Evolutionary conservation across 1,140 invertebrate species (phyloP), one percentile per base, ranked within the genome.

Genomic region (Tetramorium alpestre): DNA sequence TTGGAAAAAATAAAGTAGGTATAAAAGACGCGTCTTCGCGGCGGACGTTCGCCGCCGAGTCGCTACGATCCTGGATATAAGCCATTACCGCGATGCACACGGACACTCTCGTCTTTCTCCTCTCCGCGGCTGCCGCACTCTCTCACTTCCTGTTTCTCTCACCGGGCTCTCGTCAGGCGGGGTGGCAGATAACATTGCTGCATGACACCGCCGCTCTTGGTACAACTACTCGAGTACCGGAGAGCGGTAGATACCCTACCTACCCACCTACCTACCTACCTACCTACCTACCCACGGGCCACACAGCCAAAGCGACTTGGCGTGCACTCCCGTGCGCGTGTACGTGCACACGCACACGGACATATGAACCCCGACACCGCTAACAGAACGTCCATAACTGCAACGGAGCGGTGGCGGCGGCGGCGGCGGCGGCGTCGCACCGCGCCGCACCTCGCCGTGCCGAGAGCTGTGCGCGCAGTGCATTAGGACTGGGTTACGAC

Each of bases 401-500:
- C 90, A 91, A 88, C 87, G 75, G 85, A 90, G 82, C 85, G 91
- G 86, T 75, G 91, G 86, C 87, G 91, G 33, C 33, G 28, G 28
- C 2, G 28, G 28, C 28, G 28, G 0, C 28, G 28, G 28, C 28
- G 91, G 86, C 87, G 91, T 77, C 82, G 65, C 65, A 47, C 65
- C 49, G 78, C 65, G 67, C 51, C 67, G 67, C 78, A 81, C 78
- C 65, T 81, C 78, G 22, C 47, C 78, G 28, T 49, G 64, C 54
- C 54, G 54, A 82, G 80, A 84, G 69, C 80, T 84, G 77, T 49
- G 80, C 86, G 73, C 85, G 73, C 90, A 94, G 93, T 95, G 94
- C 93, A 95, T 95, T 95, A 95, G 94, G 94, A 95, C 93, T 93
- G 94, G 94, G 94, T 95, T 94, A 95, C 94, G 94, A 95, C 94